Base-by-base conservation (phyloP, 2,797 vertebrate species). In the Acanthornis magna region DNA sequence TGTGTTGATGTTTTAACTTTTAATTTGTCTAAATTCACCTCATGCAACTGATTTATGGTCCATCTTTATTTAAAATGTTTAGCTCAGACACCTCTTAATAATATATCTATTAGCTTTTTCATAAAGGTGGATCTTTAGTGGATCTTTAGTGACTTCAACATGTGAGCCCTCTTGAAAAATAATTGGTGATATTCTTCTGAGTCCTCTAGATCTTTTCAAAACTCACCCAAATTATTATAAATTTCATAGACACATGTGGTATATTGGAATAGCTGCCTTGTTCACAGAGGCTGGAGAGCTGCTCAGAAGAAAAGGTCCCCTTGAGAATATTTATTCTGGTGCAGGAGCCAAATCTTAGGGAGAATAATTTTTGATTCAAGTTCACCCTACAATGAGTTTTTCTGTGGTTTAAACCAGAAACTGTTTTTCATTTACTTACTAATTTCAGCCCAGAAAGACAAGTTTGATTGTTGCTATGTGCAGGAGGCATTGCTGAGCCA, bases 151-250 rank as follows among this genome's bases (percentile, higher is more conserved):
- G 68, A 61, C 42, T 91, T 94, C 36, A 72, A 36, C 17, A 6
- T 7, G 4, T 54, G 13, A 89, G 12, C 22, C 47, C 36, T 75
- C 68, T 73, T 91, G 55, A 68, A 84, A 95, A 54, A 40, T 71
- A 79, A 77, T 50, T 87, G 22, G 60, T 76, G 40, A 23, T 83
- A 19, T 5, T 63, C 78, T 88, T 78, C 30, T 29, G 72, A 94
- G 58, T 81, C 66, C 62, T 71, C 43, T 75, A 85, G 85, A 78
- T 38, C 65, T 93, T 96, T 95, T 72, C 36, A 89, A 30, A 80
- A 34, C 62, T 62, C 55, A 48, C 8, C 15, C 29, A 70, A 70
- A 66, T 80, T 54, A 57, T 57, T 77, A 75, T 78, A 42, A 84
- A 76, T 93, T 88, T 80, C 29, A 27, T 51, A 36, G 85, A 22